Base-by-base conservation (phyloP, 2,113 vertebrate species). In the Anguilla japonica region DNA sequence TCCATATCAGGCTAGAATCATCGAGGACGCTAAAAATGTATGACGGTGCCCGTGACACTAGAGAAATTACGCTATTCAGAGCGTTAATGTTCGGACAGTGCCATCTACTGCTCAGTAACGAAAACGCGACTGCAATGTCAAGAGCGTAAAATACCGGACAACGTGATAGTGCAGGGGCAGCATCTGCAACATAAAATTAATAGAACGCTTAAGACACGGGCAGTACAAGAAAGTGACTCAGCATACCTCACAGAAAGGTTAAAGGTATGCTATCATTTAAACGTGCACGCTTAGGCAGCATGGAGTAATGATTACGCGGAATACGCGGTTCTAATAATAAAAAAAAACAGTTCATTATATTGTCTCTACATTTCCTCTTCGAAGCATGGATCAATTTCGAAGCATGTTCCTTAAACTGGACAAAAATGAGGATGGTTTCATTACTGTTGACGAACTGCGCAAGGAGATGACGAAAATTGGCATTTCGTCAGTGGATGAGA, bases 391-490 rank as follows among this genome's bases (percentile, higher is more conserved):
- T 88, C 91, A 90, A 34, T 95, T 96, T 84, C 92, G 89, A 13
- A 86, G 83, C 20, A 91, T 96, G 71, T 96, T 96, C 90, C 84
- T 50, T 26, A 95, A 94, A 91, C 84, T 96, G 86, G 95, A 95
- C 89, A 89, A 89, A 80, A 89, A 95, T 91, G 79, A 92, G 5
- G 95, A 96, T 90, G 95, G 95, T 14, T 94, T 92, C 13, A 87
- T 96, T 79, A 93, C 93, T 0, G 83, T 93, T n/a, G 85, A 89
- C 13, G 95, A 96, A 89, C 93, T 95, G 22, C 93, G 92, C 26
- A 88, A 82, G 16, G 94, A 95, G 88, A 96, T 96, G 94, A 91
- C 81, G 85, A 94, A 93, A 81, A 92, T 93, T 84, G 95, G 95
- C 41, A 93, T 96, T 82, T 79, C 89, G 0, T 92, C 91, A 40